Base-by-base conservation (phyloP, 2,113 vertebrate species). In the Leptobrachium ailaonicum region DNA sequence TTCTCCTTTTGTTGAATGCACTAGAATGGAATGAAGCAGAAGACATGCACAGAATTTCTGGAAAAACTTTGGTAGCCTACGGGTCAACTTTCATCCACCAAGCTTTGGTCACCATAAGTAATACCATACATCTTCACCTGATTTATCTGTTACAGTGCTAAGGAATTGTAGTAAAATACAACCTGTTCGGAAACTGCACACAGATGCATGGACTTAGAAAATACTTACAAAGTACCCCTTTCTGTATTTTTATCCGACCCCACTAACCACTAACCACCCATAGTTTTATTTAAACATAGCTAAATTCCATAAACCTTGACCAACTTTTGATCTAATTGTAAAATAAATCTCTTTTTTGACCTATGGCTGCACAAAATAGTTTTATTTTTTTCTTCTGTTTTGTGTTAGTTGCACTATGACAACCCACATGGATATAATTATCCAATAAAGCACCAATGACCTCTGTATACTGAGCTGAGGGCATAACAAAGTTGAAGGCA, bases 341-440 rank as follows among this genome's bases (percentile, higher is more conserved):
- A 75, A 68, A 75, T 73, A 81, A 69, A 68, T 68, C 66, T 75
- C 45, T 47, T 13, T 14, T 32, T n/a, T 80, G 71, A 50, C 64
- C 63, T 60, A 56, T 41, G 47, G 74, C 63, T 41, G 78, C 12
- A 68, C 43, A 66, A 42, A 43, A 73, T 58, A 58, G 53, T 47
- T 3, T 43, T 32, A 32, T 32, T 32, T 66, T 40, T 68, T 60
- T 42, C 79, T 81, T 47, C 79, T 81, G 71, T 60, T 81, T 81
- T 75, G 9, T 80, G 79, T 75, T 81, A 81, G 71, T 67, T 63
- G 79, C 42, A 75, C 79, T 81, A 75, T 75, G 79, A 75, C 72
- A 75, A 81, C 72, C 64, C 79, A 81, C 66, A 81, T 81, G 79
- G 72, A 75, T 75, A 74, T 81, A 81, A 75, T 81, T 81, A 81